Evolutionary conservation across 1,140 invertebrate species (phyloP).

Genomic region (Megalonaias nervosa): DNA sequence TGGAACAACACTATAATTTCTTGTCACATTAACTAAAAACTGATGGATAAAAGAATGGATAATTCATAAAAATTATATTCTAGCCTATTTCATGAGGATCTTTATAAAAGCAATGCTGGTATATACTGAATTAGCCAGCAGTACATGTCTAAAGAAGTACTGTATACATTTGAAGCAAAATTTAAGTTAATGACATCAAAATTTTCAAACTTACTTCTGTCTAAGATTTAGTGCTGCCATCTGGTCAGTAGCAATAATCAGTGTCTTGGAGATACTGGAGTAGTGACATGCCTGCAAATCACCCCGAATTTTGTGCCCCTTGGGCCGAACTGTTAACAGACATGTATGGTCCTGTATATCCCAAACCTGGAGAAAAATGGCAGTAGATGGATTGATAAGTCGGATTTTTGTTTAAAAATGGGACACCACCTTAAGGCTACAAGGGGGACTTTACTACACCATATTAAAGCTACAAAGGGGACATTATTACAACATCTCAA

Average conservation of each 20-base stretch:
- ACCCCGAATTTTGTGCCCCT: constrained; percentile 70
- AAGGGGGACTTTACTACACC: too few species aligned
- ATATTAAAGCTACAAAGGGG: too few species aligned
- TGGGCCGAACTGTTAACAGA: constrained; percentile 68
- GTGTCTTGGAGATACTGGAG: constrained; percentile 61
- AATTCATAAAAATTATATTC: too few species aligned
- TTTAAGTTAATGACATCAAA: not conserved
- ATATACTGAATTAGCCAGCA: too few species aligned
- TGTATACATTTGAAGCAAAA: not conserved
- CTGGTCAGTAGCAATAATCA: constrained; percentile 69
- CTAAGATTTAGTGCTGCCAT: constrained; percentile 66
- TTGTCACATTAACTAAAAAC: too few species aligned
- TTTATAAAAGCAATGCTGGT: too few species aligned
- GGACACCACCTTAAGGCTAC: too few species aligned
- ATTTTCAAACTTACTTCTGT: constrained; percentile 52
- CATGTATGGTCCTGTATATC: constrained; percentile 71
- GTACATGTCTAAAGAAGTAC: not conserved
- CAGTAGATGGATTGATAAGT: constrained; percentile 2
- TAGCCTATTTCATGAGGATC: too few species aligned
- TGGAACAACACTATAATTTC: too few species aligned
- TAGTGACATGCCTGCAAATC: constrained; percentile 70
- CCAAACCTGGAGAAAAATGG: constrained; percentile 63
- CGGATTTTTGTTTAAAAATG: not conserved
- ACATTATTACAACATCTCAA: too few species aligned
- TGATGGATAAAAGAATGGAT: too few species aligned